Evolutionary conservation across 2,888 invertebrate species (phyloP).

Genomic region (Congeria kusceri): DNA sequence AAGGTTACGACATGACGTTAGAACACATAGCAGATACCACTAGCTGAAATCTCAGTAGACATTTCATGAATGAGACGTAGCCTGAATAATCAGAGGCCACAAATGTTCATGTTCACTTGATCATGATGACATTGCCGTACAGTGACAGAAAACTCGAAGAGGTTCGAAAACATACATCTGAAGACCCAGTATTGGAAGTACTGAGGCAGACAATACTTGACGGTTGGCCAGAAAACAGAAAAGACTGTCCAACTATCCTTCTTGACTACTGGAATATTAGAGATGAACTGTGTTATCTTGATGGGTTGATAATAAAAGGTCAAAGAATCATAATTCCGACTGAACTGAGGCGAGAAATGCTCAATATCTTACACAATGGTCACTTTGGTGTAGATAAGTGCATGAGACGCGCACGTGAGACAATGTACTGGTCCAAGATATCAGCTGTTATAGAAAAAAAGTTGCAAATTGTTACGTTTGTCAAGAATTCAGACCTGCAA

Average conservation of each 20-base stretch:
- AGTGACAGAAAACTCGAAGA: conserved; percentile 49
- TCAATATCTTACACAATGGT: too few relatives aligned
- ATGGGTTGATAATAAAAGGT: conserved; percentile 25
- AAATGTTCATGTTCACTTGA: conserved; percentile 48
- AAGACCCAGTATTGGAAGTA: conserved; percentile 24
- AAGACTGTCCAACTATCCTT: conserved; percentile 1
- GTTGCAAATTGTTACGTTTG: too few relatives aligned
- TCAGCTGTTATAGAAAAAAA: too few relatives aligned
- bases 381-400: too few relatives aligned
- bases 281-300: conserved; percentile 19
- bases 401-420: too few relatives aligned
- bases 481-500: too few relatives aligned
- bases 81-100: conserved; percentile 40
- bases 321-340: conserved; percentile 42
- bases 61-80: conserved; percentile 41
- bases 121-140: conserved; percentile 40
- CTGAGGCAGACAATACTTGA: conserved; percentile 9
- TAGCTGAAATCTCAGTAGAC: conserved; percentile 33
- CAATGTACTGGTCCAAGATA: too few relatives aligned
- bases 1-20: conserved; percentile 29
- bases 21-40: conserved; percentile 18
- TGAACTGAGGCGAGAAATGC: background rate
- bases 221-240: conserved; percentile 26
- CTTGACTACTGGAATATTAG: conserved; percentile 34
- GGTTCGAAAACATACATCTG: conserved; percentile 30